phyloP scores from a whole-genome alignment of 1,140 invertebrate genomes.

The Agrilus planipennis region DNA sequence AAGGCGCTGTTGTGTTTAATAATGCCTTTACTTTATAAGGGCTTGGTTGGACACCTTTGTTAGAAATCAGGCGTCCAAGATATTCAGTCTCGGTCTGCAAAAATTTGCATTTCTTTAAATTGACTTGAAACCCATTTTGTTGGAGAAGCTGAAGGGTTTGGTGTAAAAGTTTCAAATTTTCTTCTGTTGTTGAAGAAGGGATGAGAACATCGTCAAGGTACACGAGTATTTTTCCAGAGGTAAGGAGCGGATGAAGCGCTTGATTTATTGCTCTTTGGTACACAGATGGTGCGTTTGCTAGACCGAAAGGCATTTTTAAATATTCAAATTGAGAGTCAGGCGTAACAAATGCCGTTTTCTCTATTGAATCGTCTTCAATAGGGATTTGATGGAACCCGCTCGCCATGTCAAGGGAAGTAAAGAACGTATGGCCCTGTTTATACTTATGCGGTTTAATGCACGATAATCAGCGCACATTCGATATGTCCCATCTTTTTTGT shows the following conservation, averaged over 20 bases:
- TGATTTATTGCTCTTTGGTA: slow-evolving; percentile 2
- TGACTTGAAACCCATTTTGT: no score
- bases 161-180: not conserved
- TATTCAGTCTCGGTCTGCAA: no score
- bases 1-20: not conserved
- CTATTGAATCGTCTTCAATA: slow-evolving; percentile 25
- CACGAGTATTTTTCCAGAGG: no score
- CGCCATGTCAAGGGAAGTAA: slow-evolving; percentile 18
- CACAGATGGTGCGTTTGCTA: slow-evolving; percentile 29
- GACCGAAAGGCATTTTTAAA: slow-evolving; percentile 33
- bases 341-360: slow-evolving; percentile 30
- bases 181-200: not conserved
- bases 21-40: not conserved
- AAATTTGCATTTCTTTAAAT: no score
- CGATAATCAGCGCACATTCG: slow-evolving; percentile 31
- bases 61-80: no score
- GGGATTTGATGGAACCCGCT: slow-evolving; percentile 17
- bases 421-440: slow-evolving; percentile 17
- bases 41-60: not conserved
- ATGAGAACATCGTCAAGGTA: no score
- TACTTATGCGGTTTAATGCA: slow-evolving; percentile 27
- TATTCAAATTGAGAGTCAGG: slow-evolving; percentile 33
- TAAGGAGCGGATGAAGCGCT: no score
- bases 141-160: no score
- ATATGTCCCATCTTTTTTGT: slow-evolving; percentile 34